Percentiles rank a stretch among this genome's conserved stretches.
These are phyloP conservation scores for Parapristionchus giblindavisi DNA, from an alignment of 2,888 invertebrate genomes.

Conservation along the genomic window DNA sequence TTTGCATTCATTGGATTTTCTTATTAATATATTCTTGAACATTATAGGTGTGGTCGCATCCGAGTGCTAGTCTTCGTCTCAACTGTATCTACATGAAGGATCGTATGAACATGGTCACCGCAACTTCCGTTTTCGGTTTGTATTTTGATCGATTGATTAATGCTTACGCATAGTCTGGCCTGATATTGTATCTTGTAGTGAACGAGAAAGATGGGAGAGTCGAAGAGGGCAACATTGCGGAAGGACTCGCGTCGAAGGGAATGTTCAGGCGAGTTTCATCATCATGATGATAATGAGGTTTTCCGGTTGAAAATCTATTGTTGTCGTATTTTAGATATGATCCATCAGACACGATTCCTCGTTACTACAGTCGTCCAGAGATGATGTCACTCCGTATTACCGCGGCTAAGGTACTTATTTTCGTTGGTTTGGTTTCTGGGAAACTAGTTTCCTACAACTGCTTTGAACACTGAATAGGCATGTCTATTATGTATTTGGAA, in stretches of 20 bases:
- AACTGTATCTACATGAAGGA: conserved; percentile 6
- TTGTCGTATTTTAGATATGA: neutral
- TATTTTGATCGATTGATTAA: neutral
- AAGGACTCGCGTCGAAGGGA: conserved; percentile 22
- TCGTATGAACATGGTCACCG: conserved; percentile 22
- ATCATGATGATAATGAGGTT: neutral
- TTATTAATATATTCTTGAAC: neutral
- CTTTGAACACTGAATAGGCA: too few species aligned
- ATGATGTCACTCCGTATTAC: neutral
- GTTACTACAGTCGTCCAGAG: conserved; percentile 10
- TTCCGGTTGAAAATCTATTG: neutral
- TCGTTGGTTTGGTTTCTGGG: neutral
- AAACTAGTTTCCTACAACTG: too few species aligned
- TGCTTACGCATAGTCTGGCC: neutral
- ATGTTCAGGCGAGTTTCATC: conserved; percentile 17
- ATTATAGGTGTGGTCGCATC: neutral
- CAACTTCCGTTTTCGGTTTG: conserved; percentile 22
- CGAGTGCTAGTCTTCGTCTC: conserved; percentile 10
- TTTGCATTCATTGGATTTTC: neutral
- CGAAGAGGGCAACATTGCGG: conserved; percentile 27
- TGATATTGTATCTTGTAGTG: neutral
- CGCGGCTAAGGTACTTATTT: neutral
- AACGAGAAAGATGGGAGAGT: neutral
- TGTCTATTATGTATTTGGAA: too few species aligned
- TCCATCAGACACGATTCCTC: neutral